phyloP scores from a whole-genome alignment of 1,140 invertebrate species.

The Drosophila virilis region DNA sequence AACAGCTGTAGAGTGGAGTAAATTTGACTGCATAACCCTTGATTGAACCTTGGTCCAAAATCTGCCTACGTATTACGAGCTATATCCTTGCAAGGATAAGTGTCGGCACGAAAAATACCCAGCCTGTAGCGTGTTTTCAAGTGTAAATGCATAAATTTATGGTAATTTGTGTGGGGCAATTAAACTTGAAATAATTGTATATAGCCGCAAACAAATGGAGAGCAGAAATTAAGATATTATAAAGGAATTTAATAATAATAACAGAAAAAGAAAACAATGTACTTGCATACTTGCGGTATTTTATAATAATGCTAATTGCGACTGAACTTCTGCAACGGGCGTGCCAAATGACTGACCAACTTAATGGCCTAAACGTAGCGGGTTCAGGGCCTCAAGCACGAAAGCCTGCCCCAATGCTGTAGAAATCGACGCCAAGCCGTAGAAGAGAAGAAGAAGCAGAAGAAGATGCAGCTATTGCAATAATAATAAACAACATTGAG shows the following conservation, averaged over 20 bases:
- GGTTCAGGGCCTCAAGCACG: constrained; percentile 30
- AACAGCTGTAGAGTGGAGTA: too few species aligned
- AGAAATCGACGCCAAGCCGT: neutral
- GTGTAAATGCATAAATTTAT: constrained; percentile 5
- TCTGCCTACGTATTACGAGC: too few species aligned
- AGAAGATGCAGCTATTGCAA: constrained; percentile 3
- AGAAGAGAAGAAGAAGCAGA: constrained; percentile 10
- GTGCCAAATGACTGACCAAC: constrained; percentile 69
- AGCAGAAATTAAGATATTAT: constrained; percentile 66
- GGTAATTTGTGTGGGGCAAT: constrained; percentile 14
- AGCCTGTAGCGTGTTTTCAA: neutral
- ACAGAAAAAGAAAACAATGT: constrained; percentile 28
- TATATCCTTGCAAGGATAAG: too few species aligned
- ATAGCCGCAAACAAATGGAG: constrained; percentile 1
- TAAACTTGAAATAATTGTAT: constrained; percentile 16
- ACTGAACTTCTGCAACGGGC: constrained; percentile 41
- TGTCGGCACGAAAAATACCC: too few species aligned
- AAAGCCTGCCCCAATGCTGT: constrained; percentile 32
- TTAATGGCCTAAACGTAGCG: constrained; percentile 46
- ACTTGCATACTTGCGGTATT: constrained; percentile 54
- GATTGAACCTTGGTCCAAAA: too few species aligned
- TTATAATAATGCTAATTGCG: constrained; percentile 59
- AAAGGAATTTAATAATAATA: constrained; percentile 54
- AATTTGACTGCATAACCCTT: too few species aligned
- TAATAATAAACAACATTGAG: neutral